phyloP scores from a whole-genome alignment of 2,888 invertebrate genomes.

The Pollenia griseotomentosa region DNA sequence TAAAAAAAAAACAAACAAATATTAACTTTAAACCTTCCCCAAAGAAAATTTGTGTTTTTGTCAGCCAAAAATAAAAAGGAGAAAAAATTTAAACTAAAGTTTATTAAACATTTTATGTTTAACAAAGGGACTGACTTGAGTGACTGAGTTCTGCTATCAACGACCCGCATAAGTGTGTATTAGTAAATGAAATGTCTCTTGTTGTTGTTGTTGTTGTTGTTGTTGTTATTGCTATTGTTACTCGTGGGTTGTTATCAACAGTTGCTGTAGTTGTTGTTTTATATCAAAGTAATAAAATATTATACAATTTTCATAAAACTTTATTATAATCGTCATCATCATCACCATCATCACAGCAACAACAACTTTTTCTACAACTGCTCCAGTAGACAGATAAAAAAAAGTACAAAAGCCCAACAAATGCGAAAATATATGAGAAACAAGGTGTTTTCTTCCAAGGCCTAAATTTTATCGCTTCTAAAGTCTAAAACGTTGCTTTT shows the following conservation, averaged over 20 bases:
- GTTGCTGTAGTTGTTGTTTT: slow-evolving; percentile 39
- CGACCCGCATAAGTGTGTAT: slow-evolving; percentile 67
- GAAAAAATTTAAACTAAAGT: slow-evolving; percentile 21
- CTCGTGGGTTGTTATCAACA: not conserved
- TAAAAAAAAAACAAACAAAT: slow-evolving; percentile 37
- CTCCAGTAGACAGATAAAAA: slow-evolving; percentile 26
- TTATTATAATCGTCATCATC: slow-evolving; percentile 65
- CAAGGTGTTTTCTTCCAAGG: slow-evolving; percentile 5
- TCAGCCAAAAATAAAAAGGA: slow-evolving; percentile 12
- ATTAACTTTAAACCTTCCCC: slow-evolving; percentile 66
- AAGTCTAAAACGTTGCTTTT: no score
- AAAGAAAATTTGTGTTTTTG: slow-evolving; percentile 52
- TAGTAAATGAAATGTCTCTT: slow-evolving; percentile 14
- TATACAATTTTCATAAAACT: slow-evolving; percentile 72
- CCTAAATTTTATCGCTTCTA: not conserved
- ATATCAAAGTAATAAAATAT: slow-evolving; percentile 70
- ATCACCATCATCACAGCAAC: slow-evolving; percentile 26
- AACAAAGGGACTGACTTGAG: slow-evolving; percentile 42
- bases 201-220: not conserved
- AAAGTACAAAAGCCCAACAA: slow-evolving; percentile 20
- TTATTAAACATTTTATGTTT: slow-evolving; percentile 29
- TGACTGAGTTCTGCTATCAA: slow-evolving; percentile 64
- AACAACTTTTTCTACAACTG: slow-evolving; percentile 5
- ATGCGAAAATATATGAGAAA: not conserved
- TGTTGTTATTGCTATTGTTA: not conserved